Evolutionary conservation across 1,140 invertebrate genomes (phyloP), one percentile per base, ranked within the genome.

Genomic region (Lycorma delicatula): DNA sequence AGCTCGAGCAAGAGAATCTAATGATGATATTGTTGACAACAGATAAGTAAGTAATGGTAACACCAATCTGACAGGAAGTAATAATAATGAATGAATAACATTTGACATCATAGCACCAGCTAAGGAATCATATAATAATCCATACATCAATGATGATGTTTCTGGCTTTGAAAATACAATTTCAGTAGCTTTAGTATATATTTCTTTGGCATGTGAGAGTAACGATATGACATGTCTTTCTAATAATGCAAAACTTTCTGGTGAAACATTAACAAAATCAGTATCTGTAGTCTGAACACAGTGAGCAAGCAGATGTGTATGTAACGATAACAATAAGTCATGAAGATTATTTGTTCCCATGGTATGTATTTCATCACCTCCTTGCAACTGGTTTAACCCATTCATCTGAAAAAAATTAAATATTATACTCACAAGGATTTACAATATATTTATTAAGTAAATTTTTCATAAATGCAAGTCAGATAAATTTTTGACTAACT

Each of bases 261-360:
- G n/a, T n/a, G n/a, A 12, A 23, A 25, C 23, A 28, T 53, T 29
- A 22, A 23, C 12, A 9, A 41, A 44, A 44, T 49, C n/a, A 31
- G n/a, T 12, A n/a, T 56, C 59, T 13, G 26, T 55, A 28, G 38
- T 51, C 34, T 53, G 36, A 55, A 61, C 61, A 62, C 64, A 65
- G 60, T 77, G 75, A 0, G 81, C 77, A 55, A 83, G 66, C 54
- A 83, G 61, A 68, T 84, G 81, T 66, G 79, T 80, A 63, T 84
- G 81, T 18, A 84, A 64, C 3, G 77, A 78, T 11, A 79, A 76
- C 13, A 84, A 66, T 6, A 83, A 67, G 13, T 74, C 71, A 60
- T 77, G 71, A n/a, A n/a, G n/a, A n/a, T n/a, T n/a, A n/a, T n/a
- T n/a, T n/a, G n/a, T n/a, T n/a, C n/a, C n/a, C n/a, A n/a, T n/a